These are phyloP conservation scores for Epiblema foenella DNA, from an alignment of 2,888 invertebrate genomes.

Conservation along the genomic window DNA sequence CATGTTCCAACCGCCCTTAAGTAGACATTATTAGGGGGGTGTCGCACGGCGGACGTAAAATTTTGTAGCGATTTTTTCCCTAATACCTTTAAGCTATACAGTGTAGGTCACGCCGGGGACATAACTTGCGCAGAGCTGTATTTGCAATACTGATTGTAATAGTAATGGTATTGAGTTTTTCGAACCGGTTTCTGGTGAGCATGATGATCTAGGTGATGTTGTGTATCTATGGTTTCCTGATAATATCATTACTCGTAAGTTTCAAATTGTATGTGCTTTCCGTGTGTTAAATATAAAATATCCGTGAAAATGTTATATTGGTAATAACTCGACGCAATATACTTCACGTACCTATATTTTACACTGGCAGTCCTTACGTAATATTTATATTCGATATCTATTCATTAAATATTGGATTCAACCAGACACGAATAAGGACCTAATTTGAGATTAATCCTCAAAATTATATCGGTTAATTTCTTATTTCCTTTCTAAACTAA, in stretches of 20 bases:
- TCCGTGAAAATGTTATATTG: too few species aligned
- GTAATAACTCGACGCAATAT: too few species aligned
- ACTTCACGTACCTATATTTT: too few species aligned
- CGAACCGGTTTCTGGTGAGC: background rate
- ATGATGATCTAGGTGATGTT: background rate
- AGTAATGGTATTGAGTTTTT: constrained; percentile 18
- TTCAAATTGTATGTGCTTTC: background rate
- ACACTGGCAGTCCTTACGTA: too few species aligned
- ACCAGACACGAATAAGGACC: too few species aligned
- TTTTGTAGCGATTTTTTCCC: constrained; percentile 82
- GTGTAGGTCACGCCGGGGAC: constrained; percentile 74
- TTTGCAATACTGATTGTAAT: constrained; percentile 46
- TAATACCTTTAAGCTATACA: constrained; percentile 72
- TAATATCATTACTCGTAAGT: background rate
- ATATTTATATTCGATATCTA: too few species aligned
- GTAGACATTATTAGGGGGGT: constrained; percentile 84
- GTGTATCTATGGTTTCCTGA: background rate
- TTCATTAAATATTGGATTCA: too few species aligned
- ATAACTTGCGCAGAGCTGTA: constrained; percentile 65
- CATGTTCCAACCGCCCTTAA: constrained; percentile 82
- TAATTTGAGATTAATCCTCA: too few species aligned
- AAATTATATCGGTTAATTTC: too few species aligned
- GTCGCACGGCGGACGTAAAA: constrained; percentile 77
- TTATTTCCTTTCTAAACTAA: too few species aligned
- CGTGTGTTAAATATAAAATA: background rate